Conservation (phyloP, 2,797 vertebrate genomes). For the Potorous gilbertii region DNA sequence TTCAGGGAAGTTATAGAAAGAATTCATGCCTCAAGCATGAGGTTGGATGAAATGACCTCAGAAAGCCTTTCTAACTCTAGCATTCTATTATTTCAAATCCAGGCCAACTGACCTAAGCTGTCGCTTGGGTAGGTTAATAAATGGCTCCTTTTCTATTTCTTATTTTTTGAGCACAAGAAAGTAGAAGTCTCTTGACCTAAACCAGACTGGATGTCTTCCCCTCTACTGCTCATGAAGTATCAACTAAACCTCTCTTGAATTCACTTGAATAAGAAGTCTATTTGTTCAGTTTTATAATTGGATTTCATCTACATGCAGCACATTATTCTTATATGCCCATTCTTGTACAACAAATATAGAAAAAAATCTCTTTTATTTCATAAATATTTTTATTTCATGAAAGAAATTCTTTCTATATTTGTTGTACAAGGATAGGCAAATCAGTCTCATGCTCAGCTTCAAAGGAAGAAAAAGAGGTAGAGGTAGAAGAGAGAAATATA, state of each 20-base stretch:
- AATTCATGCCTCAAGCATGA: not conserved
- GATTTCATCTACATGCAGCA: not conserved
- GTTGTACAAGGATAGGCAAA: too few relatives aligned
- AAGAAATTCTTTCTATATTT: too few relatives aligned
- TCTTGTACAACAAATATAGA: not conserved
- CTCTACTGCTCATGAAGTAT: not conserved
- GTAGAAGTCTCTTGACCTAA: not conserved
- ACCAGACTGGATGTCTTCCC: not conserved
- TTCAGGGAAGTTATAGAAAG: not conserved
- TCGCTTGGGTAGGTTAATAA: not conserved
- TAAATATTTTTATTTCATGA: too few relatives aligned
- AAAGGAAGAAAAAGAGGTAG: not conserved
- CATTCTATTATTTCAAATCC: not conserved
- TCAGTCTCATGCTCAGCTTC: not conserved
- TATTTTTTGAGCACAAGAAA: not conserved
- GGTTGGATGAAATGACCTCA: not conserved
- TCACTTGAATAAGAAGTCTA: not conserved
- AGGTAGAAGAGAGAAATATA: not conserved
- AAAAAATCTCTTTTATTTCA: not conserved
- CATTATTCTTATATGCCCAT: fast-evolving
- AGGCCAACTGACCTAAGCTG: not conserved
- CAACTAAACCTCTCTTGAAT: not conserved
- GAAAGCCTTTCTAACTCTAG: not conserved
- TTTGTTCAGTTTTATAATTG: not conserved
- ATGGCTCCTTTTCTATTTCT: not conserved